Evolutionary conservation across 2,888 invertebrate genomes (phyloP).

Genomic region (Dendrolimus houi): DNA sequence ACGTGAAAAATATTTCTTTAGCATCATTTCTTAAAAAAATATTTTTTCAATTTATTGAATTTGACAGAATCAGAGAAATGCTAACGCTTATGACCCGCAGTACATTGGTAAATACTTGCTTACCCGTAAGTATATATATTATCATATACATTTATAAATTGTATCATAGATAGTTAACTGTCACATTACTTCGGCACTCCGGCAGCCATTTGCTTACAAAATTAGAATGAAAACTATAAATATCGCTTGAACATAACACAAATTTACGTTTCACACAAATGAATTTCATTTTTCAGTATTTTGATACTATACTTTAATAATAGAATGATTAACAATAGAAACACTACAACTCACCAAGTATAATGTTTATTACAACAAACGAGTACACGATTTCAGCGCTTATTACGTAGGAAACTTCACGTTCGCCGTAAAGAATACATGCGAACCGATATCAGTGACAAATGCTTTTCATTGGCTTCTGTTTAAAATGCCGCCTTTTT

Average conservation of each 20-base stretch:
- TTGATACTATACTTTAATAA: slow-evolving; percentile 8
- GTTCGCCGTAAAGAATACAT: slow-evolving; percentile 57
- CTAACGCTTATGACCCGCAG: too few species aligned
- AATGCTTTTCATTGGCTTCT: slow-evolving; percentile 53
- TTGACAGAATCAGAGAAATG: too few species aligned
- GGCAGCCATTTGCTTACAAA: slow-evolving; percentile 77
- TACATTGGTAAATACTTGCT: neutral
- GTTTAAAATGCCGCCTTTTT: slow-evolving; percentile 59
- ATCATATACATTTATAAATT: neutral
- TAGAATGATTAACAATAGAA: slow-evolving; percentile 24
- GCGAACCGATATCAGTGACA: slow-evolving; percentile 48
- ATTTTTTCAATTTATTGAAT: too few species aligned
- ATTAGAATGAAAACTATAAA: slow-evolving; percentile 66
- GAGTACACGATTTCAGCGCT: slow-evolving; percentile 75
- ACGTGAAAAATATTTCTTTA: too few species aligned
- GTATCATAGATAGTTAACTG: slow-evolving; percentile 11
- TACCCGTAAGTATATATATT: neutral
- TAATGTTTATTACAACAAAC: slow-evolving; percentile 54
- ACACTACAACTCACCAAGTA: slow-evolving; percentile 61
- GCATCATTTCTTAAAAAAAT: too few species aligned
- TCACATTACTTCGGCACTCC: slow-evolving; percentile 59
- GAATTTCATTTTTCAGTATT: neutral
- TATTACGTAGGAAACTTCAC: slow-evolving; percentile 72
- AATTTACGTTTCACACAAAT: slow-evolving; percentile 1
- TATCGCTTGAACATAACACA: slow-evolving; percentile 28